phyloP scores from a whole-genome alignment of 2,888 invertebrate genomes.

The Himalopsyche anomala region DNA sequence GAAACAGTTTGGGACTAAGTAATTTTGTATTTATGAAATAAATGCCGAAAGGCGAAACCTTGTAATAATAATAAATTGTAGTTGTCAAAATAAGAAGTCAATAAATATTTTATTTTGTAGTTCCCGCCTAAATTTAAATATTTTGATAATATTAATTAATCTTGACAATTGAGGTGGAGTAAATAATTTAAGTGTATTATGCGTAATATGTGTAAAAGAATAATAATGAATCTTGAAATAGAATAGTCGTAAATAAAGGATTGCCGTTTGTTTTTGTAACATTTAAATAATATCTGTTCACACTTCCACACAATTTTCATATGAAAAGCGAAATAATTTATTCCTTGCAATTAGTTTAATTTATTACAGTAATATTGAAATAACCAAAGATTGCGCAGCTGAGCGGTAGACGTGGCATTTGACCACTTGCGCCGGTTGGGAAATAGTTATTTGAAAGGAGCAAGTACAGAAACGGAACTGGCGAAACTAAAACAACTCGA shows the following conservation, averaged over 20 bases:
- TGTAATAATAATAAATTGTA: too few species aligned
- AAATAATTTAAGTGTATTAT: too few species aligned
- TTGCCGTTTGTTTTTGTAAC: neutral
- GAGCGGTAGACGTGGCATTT: slow-evolving; percentile 25
- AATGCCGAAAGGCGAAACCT: too few species aligned
- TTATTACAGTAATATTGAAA: neutral
- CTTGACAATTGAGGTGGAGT: too few species aligned
- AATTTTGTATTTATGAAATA: too few species aligned
- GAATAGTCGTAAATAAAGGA: neutral
- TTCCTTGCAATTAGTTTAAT: slow-evolving; percentile 19
- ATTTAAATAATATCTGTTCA: neutral
- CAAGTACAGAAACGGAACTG: slow-evolving; percentile 22
- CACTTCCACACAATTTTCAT: neutral
- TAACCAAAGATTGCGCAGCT: slow-evolving; percentile 35
- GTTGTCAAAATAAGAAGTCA: too few species aligned
- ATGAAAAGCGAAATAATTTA: slow-evolving; percentile 27
- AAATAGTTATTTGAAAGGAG: slow-evolving; percentile 41
- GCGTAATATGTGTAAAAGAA: too few species aligned
- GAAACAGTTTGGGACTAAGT: too few species aligned
- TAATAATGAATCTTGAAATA: too few species aligned
- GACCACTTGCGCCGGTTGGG: slow-evolving; percentile 13
- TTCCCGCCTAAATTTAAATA: too few species aligned
- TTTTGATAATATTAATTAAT: too few species aligned
- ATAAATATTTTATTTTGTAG: too few species aligned
- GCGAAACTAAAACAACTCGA: neutral